Percentiles rank a stretch among this genome's conserved stretches.
phyloP scores from a whole-genome alignment of 2,888 invertebrate genomes.

The Ophraella communa region DNA sequence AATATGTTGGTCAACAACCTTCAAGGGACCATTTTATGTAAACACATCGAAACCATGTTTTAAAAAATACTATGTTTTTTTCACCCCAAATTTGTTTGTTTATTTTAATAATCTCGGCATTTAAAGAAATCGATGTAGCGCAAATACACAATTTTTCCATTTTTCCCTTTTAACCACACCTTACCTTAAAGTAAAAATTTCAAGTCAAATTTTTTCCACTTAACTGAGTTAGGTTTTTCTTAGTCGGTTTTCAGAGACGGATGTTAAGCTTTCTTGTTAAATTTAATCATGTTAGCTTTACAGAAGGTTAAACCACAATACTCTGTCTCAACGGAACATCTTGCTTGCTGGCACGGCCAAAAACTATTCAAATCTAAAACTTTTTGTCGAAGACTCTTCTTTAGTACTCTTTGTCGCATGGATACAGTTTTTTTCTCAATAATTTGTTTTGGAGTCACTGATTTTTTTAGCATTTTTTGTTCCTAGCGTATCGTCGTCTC shows the following conservation, averaged over 20 bases:
- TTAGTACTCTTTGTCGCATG: constrained; percentile 63
- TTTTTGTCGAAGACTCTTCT: constrained; percentile 58
- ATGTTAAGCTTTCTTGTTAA: not conserved
- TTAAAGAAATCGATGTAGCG: too few species aligned
- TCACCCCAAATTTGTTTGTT: too few species aligned
- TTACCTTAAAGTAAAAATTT: too few species aligned
- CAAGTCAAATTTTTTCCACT: too few species aligned
- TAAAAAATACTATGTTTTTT: too few species aligned
- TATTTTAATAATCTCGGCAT: too few species aligned
- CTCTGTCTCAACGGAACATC: not conserved
- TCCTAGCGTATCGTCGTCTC: constrained; percentile 67
- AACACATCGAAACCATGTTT: too few species aligned
- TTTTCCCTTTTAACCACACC: too few species aligned
- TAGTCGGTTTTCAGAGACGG: not conserved
- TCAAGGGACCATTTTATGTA: too few species aligned
- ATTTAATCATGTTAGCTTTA: not conserved
- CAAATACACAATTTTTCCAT: too few species aligned
- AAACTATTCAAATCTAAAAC: constrained; percentile 56
- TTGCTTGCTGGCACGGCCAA: constrained; percentile 1
- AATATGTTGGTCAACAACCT: too few species aligned
- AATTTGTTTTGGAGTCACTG: constrained; percentile 72
- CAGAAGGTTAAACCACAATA: not conserved
- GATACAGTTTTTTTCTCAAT: constrained; percentile 74
- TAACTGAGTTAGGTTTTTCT: too few species aligned
- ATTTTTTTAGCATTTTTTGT: constrained; percentile 70